A percentile compares a stretch with the other conserved stretches of the same genome.
Conservation (phyloP, 2,797 vertebrate species). For the Myotis myotis region DNA sequence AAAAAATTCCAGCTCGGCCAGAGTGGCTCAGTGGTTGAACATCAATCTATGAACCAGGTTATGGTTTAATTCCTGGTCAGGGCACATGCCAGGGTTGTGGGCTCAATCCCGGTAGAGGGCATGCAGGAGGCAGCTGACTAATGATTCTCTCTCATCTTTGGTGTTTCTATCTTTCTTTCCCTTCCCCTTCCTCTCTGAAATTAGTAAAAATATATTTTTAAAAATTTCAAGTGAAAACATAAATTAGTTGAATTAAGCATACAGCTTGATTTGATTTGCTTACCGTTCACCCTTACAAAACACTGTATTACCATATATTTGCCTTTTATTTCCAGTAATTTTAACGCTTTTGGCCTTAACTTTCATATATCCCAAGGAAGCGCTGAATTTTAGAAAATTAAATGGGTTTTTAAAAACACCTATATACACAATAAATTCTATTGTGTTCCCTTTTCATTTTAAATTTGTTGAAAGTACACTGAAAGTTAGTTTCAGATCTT, state of each 20-base stretch:
- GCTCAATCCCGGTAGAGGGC: not conserved
- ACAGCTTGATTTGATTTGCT: not conserved
- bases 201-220: not conserved
- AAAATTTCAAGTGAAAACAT: constrained; percentile 10
- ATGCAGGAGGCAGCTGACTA: not conserved
- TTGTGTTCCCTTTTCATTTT: not conserved
- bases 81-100: not conserved
- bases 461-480: not conserved
- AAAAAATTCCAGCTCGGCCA: not conserved
- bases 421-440: not conserved
- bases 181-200: not conserved
- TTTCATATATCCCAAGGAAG: not conserved
- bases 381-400: not conserved
- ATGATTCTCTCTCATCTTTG: not conserved
- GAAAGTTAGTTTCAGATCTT: not conserved
- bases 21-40: not conserved
- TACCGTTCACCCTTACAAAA: constrained; percentile 24
- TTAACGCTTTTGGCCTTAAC: not conserved
- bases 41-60: not conserved
- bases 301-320: not conserved
- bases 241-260: not conserved
- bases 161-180: not conserved
- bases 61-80: not conserved
- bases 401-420: not conserved
- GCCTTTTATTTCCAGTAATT: not conserved